A percentile compares a stretch with the other conserved stretches of the same genome.
phyloP scores from a whole-genome alignment of 2,113 vertebrate species.

The Solenodon paradoxus region DNA sequence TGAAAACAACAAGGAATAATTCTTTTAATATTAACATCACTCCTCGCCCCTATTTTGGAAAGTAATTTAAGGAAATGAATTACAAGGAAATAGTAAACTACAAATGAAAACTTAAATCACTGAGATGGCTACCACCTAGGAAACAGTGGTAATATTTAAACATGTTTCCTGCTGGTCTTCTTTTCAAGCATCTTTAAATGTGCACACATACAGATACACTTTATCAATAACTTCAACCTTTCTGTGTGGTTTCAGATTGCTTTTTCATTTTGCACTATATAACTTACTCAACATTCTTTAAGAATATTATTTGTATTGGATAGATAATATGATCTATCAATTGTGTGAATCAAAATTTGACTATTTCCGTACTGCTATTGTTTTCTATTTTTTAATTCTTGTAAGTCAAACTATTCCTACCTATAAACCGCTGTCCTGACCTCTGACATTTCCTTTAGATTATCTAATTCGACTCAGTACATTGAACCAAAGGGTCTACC shows the following conservation, averaged over 20 bases:
- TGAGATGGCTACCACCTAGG: background rate
- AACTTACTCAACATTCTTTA: background rate
- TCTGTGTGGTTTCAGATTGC: background rate
- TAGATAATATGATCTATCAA: background rate
- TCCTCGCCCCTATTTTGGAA: background rate
- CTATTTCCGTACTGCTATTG: background rate
- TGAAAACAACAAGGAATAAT: background rate
- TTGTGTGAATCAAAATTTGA: background rate
- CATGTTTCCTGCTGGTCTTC: background rate
- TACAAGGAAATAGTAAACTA: background rate
- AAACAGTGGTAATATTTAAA: background rate
- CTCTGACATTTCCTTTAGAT: background rate
- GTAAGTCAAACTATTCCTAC: background rate
- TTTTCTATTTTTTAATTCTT: background rate
- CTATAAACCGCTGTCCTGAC: background rate
- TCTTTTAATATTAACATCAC: background rate
- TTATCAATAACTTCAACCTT: background rate
- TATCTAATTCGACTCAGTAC: background rate
- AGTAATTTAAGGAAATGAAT: background rate
- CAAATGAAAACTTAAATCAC: background rate
- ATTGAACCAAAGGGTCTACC: background rate
- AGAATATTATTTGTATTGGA: background rate
- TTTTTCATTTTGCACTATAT: background rate
- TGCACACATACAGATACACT: background rate
- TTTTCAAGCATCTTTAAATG: background rate